phyloP scores from a whole-genome alignment of 2,888 invertebrate species.

The Therioaphis trifolii region DNA sequence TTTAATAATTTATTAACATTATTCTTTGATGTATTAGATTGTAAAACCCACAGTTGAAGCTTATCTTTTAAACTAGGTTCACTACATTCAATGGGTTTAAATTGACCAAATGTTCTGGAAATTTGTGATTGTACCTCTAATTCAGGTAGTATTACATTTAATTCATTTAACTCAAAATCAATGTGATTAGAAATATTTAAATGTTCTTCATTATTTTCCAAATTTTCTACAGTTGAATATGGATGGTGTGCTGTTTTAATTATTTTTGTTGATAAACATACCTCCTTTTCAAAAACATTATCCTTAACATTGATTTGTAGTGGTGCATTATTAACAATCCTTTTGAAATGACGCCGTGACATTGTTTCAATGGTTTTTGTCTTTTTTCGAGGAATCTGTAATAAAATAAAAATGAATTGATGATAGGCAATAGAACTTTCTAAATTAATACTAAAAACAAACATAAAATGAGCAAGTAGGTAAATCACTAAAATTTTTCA shows the following conservation, averaged over 20 bases:
- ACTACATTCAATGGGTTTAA: neutral
- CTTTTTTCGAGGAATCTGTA: neutral
- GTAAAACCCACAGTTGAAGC: constrained; percentile 14
- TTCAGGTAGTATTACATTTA: neutral
- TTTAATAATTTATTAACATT: constrained; percentile 11
- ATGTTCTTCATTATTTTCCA: neutral
- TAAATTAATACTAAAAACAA: too few species aligned
- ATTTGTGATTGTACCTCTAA: neutral
- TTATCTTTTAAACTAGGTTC: neutral
- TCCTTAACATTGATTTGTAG: neutral
- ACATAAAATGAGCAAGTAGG: neutral
- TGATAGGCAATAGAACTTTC: too few species aligned
- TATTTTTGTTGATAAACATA: neutral
- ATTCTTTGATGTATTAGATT: neutral
- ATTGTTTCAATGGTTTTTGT: neutral
- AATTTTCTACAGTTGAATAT: neutral
- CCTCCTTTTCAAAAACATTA: neutral
- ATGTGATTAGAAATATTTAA: neutral
- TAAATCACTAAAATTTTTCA: neutral
- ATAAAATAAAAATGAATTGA: neutral
- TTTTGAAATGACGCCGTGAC: neutral
- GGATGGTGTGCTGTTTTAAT: neutral
- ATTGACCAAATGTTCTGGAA: neutral
- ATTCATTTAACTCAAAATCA: neutral
- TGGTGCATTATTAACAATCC: neutral